Conservation (phyloP, 1,140 invertebrate genomes). For the Fragariocoptes setiger region DNA sequence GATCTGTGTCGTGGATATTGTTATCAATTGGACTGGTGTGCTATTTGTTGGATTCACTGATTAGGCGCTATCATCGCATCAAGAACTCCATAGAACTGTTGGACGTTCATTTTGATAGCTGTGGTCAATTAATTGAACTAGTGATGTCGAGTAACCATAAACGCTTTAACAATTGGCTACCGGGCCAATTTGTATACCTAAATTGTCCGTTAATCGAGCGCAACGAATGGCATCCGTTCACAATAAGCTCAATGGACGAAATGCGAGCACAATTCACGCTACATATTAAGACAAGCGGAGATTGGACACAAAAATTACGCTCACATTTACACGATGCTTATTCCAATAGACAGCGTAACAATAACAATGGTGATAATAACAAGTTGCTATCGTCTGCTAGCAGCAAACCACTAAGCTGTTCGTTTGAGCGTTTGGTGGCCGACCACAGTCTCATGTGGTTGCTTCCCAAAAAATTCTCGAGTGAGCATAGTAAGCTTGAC, state of each 20-base stretch:
- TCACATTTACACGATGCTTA: no score
- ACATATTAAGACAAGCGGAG: background rate
- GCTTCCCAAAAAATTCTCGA: no score
- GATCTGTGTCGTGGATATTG: background rate
- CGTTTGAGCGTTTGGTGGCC: no score
- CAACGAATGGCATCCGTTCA: slow-evolving; percentile 10
- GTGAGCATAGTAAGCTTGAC: no score
- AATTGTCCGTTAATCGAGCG: slow-evolving; percentile 5
- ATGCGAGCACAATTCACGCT: no score
- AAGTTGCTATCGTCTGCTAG: no score
- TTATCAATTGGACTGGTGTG: background rate
- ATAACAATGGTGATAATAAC: no score
- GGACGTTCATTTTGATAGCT: background rate
- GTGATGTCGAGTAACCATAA: background rate
- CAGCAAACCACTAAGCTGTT: no score
- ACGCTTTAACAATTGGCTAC: background rate
- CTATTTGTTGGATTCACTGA: background rate
- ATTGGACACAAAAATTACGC: background rate
- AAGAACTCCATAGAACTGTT: background rate
- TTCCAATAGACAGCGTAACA: no score
- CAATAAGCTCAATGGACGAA: slow-evolving; percentile 4
- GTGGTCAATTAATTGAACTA: background rate
- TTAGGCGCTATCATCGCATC: background rate
- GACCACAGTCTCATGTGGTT: no score
- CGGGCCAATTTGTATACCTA: slow-evolving; percentile 5